Conservation (phyloP, 2,888 invertebrate species). For the Tanypteryx hageni region DNA sequence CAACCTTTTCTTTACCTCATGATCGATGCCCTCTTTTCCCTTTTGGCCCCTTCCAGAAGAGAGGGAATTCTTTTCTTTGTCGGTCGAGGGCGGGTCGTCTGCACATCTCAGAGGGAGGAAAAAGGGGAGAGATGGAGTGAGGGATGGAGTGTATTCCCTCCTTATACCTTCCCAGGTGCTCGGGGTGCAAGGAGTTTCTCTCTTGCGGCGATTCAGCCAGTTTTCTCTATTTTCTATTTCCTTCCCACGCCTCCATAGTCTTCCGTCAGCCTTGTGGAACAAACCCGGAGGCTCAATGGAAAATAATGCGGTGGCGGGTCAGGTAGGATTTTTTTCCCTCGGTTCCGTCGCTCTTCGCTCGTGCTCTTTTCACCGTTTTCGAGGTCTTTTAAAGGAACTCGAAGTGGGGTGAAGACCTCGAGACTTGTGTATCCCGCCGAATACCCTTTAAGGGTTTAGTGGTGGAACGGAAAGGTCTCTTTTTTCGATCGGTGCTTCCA, state of each 20-base stretch:
- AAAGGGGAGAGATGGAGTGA: not conserved
- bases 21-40: not conserved
- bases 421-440: not conserved
- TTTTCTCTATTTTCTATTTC: not conserved
- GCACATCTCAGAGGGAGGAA: not conserved
- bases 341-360: not conserved
- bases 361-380: not conserved
- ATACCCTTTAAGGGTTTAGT: not conserved
- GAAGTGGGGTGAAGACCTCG: not conserved
- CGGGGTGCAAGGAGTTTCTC: not conserved
- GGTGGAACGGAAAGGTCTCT: not conserved
- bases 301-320: not conserved
- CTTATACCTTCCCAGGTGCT: not conserved
- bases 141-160: not conserved
- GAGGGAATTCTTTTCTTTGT: conserved; percentile 10
- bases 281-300: not conserved
- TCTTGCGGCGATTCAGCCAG: not conserved
- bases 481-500: not conserved
- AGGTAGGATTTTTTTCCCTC: not conserved
- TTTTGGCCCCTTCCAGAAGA: not conserved
- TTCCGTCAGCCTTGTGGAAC: not conserved
- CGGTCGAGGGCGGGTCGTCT: not conserved
- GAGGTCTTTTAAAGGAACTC: not conserved
- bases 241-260: not conserved
- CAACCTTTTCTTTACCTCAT: not conserved